A percentile compares a stretch with the other conserved stretches of the same genome.
phyloP scores from a whole-genome alignment of 2,113 vertebrate genomes.

The Psilopsiagon aymara region DNA sequence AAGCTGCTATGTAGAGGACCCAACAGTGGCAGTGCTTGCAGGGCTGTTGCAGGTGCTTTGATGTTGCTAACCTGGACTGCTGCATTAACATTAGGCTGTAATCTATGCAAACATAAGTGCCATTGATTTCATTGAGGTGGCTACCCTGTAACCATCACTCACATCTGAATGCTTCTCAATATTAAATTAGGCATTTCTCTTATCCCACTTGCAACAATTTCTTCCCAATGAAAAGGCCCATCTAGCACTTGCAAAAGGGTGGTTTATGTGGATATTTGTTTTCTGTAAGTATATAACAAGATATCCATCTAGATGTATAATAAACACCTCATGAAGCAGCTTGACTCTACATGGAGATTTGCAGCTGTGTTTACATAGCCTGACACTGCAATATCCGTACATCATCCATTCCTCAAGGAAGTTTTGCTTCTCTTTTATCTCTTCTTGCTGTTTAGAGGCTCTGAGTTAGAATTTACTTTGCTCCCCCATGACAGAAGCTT shows the following conservation, averaged over 20 bases:
- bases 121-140: background rate
- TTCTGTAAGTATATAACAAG: constrained; percentile 47
- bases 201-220: background rate
- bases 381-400: constrained; percentile 12
- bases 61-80: background rate
- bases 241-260: background rate
- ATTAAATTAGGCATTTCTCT: background rate
- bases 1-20: background rate
- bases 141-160: background rate
- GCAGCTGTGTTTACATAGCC: constrained; percentile 47
- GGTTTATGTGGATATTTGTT: constrained; percentile 55
- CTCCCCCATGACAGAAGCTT: background rate
- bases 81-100: background rate
- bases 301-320: constrained; percentile 53
- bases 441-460: constrained; percentile 34
- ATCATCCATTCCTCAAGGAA: constrained; percentile 11
- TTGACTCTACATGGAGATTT: constrained; percentile 49
- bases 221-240: background rate
- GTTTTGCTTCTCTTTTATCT: constrained; percentile 15
- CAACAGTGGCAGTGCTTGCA: background rate
- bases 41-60: background rate
- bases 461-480: background rate
- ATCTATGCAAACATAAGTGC: fast-evolving
- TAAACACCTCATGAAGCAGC: constrained; percentile 55
- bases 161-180: background rate